A percentile compares a stretch with the other conserved stretches of the same genome.
These are phyloP conservation scores for Gonioctena quinquepunctata DNA, from an alignment of 1,140 invertebrate genomes.

Conservation along the genomic window DNA sequence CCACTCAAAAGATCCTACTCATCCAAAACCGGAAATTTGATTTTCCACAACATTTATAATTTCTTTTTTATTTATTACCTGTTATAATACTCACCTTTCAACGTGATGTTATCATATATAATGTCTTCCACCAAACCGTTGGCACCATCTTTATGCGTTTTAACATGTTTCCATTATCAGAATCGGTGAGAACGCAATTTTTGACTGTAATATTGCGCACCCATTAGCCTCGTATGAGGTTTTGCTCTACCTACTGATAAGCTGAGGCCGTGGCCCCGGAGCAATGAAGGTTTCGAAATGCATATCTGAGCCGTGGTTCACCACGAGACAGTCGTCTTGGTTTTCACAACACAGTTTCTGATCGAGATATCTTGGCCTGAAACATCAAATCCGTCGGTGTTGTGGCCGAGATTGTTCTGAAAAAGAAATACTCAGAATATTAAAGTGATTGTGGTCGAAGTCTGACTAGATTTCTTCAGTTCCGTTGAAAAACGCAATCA, in stretches of 20 bases:
- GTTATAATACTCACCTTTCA: not conserved
- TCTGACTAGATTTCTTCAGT: no score
- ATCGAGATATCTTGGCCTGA: not conserved
- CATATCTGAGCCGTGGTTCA: slow-evolving; percentile 3
- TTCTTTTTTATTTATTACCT: no score
- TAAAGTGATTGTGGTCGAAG: no score
- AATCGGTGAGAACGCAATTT: not conserved
- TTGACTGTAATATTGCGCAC: not conserved
- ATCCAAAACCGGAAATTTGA: no score
- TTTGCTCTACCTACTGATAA: not conserved
- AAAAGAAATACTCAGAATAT: no score
- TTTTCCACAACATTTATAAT: no score
- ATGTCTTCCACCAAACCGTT: not conserved
- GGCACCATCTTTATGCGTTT: not conserved
- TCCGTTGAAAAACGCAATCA: no score
- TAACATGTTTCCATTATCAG: not conserved
- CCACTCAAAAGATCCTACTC: no score
- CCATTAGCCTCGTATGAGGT: not conserved
- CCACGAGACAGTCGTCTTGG: slow-evolving; percentile 9
- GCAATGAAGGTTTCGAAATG: not conserved
- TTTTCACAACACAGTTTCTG: not conserved
- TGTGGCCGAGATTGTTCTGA: not conserved
- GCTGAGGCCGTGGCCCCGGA: not conserved
- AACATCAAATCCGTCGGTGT: slow-evolving; percentile 9
- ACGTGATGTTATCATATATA: not conserved